Conservation (phyloP, 1,140 invertebrate genomes). For the Idris sp. region DNA sequence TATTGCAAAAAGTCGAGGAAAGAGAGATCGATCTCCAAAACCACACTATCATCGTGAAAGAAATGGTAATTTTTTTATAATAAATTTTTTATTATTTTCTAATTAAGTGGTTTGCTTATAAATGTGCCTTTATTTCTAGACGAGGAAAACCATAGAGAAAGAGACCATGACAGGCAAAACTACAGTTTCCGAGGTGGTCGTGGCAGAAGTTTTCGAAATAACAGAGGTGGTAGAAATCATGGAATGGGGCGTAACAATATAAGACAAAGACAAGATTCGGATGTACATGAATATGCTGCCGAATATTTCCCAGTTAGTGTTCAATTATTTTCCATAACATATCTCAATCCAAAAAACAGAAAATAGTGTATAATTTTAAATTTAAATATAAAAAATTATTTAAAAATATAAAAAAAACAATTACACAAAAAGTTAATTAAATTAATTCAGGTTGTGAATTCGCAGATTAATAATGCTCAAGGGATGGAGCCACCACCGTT, state of each 20-base stretch:
- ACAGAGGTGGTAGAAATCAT: slow-evolving; percentile 70
- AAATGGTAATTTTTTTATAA: slow-evolving; percentile 64
- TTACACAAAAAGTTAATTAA: background rate
- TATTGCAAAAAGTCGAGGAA: slow-evolving; percentile 78
- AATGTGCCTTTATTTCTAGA: slow-evolving; percentile 30
- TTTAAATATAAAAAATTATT: too few species aligned
- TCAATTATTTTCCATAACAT: too few species aligned
- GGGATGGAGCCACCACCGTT: slow-evolving; percentile 19
- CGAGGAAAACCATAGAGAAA: slow-evolving; percentile 72
- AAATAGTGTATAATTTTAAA: too few species aligned
- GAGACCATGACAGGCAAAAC: slow-evolving; percentile 71
- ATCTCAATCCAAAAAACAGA: too few species aligned
- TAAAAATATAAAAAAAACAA: too few species aligned
- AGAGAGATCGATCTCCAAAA: slow-evolving; percentile 74
- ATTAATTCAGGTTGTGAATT: background rate
- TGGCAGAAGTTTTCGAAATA: slow-evolving; percentile 66
- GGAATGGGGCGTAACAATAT: slow-evolving; percentile 65
- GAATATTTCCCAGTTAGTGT: slow-evolving; percentile 78
- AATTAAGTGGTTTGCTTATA: too few species aligned
- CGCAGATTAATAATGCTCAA: slow-evolving; percentile 47
- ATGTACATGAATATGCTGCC: slow-evolving; percentile 76
- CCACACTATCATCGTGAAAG: slow-evolving; percentile 72
- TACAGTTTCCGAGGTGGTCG: slow-evolving; percentile 68
- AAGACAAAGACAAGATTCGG: slow-evolving; percentile 74
- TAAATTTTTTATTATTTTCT: too few species aligned